Conservation (phyloP, 2,113 vertebrate genomes). For the Tiliqua scincoides region DNA sequence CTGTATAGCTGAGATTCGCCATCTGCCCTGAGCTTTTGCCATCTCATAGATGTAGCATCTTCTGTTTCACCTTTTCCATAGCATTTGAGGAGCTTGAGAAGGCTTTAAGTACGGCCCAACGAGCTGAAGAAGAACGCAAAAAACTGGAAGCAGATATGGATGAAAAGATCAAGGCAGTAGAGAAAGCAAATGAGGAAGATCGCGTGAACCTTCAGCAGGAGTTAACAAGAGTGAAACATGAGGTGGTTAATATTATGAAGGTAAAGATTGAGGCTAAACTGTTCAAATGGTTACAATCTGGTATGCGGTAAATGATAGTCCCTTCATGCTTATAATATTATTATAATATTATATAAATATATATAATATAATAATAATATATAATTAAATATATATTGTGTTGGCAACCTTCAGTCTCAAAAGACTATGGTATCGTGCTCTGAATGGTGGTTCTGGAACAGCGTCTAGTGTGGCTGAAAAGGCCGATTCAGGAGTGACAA, state of each 20-base stretch:
- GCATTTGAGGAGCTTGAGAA: constrained; percentile 96
- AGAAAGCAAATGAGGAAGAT: constrained; percentile 88
- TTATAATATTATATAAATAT: too few relatives aligned
- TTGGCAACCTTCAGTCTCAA: too few relatives aligned
- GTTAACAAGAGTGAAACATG: constrained; percentile 89
- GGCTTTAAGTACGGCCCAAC: constrained; percentile 86
- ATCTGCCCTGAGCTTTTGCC: constrained; percentile 44
- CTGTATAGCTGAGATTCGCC: not conserved
- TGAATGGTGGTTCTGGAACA: too few relatives aligned
- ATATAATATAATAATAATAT: too few relatives aligned
- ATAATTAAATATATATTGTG: too few relatives aligned
- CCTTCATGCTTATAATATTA: not conserved
- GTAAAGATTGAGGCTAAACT: constrained; percentile 71
- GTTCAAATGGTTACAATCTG: not conserved
- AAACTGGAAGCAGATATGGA: constrained; percentile 91
- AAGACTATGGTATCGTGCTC: too few relatives aligned
- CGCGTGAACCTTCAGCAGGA: constrained; percentile 88
- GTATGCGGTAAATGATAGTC: not conserved
- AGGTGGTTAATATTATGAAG: constrained; percentile 91
- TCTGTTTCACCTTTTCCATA: constrained; percentile 66
- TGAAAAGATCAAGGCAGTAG: constrained; percentile 85
- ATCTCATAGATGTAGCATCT: not conserved
- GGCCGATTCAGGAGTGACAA: too few relatives aligned
- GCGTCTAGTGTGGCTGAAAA: too few relatives aligned
- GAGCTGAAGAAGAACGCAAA: constrained; percentile 86